Conservation (phyloP, 2,797 vertebrate species). For the Chelon auratus region DNA sequence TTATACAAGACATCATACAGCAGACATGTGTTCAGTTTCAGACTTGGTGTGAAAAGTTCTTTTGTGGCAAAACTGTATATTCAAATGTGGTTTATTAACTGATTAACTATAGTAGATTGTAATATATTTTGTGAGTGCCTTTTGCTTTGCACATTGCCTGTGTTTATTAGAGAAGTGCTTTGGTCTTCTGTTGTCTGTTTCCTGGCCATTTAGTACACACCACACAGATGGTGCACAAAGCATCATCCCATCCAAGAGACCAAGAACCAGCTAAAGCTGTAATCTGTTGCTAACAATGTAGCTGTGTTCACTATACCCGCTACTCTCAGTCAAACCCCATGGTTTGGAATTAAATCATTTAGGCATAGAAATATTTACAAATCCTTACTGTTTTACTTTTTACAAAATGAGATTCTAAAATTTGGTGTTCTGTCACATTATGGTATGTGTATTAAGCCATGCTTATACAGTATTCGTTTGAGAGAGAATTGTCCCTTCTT, state of each 20-base stretch:
- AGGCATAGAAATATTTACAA: not conserved
- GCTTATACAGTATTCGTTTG: not conserved
- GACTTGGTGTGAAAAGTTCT: conserved; percentile 54
- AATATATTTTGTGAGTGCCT: conserved; percentile 44
- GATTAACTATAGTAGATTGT: conserved; percentile 56
- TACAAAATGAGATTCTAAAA: conserved; percentile 8
- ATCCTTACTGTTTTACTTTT: not conserved
- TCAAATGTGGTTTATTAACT: conserved; percentile 52
- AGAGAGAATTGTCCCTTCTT: not conserved
- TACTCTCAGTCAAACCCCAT: not conserved
- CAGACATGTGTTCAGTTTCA: not conserved
- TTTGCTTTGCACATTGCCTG: conserved; percentile 31
- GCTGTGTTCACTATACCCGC: conserved; percentile 1
- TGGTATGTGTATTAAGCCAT: not conserved
- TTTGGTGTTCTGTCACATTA: conserved; percentile 2
- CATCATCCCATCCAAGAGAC: not conserved
- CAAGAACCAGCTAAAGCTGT: not conserved
- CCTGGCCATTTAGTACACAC: conserved; percentile 1
- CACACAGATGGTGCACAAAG: conserved; percentile 20
- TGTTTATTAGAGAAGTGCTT: conserved; percentile 34
- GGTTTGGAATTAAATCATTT: conserved; percentile 1
- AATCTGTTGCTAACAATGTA: conserved; percentile 18
- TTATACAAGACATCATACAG: not conserved
- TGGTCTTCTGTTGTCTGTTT: conserved; percentile 27
- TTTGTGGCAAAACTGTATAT: conserved; percentile 25